Percentiles rank a stretch among this genome's conserved stretches.
Conservation (phyloP, 2,888 invertebrate species). For the Spisula solida region DNA sequence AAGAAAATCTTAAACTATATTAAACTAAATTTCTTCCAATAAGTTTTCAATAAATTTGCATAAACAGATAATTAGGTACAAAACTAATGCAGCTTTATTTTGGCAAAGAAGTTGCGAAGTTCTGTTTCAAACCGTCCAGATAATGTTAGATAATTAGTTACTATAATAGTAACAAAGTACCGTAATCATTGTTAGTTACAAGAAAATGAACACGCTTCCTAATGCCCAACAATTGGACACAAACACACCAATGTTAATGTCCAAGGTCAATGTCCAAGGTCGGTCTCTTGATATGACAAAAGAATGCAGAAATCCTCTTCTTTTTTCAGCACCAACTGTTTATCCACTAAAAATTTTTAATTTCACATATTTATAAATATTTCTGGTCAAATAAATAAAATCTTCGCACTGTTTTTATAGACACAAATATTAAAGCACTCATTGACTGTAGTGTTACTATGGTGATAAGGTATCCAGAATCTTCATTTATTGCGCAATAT, state of each 20-base stretch:
- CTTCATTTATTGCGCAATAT: constrained; percentile 82
- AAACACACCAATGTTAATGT: background rate
- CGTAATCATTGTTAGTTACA: too few species aligned
- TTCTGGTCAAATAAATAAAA: background rate
- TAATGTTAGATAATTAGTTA: too few species aligned
- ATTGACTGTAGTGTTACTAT: background rate
- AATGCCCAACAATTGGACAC: background rate
- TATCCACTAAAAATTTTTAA: background rate
- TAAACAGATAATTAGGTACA: too few species aligned
- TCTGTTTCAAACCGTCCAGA: too few species aligned
- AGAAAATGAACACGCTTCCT: too few species aligned
- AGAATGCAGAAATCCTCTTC: background rate
- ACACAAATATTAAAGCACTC: background rate
- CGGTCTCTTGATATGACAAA: background rate
- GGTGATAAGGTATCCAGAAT: background rate
- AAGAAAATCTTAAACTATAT: too few species aligned
- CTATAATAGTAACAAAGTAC: too few species aligned
- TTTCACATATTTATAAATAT: background rate
- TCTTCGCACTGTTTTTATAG: background rate
- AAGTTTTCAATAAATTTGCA: too few species aligned
- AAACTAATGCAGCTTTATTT: too few species aligned
- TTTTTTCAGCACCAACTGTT: background rate
- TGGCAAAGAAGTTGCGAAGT: too few species aligned
- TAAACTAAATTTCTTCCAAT: too few species aligned
- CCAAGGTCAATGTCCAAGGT: background rate